Percentiles rank a stretch among this genome's conserved stretches.
These are phyloP conservation scores for Drepana falcataria DNA, from an alignment of 2,888 invertebrate species.

Conservation along the genomic window DNA sequence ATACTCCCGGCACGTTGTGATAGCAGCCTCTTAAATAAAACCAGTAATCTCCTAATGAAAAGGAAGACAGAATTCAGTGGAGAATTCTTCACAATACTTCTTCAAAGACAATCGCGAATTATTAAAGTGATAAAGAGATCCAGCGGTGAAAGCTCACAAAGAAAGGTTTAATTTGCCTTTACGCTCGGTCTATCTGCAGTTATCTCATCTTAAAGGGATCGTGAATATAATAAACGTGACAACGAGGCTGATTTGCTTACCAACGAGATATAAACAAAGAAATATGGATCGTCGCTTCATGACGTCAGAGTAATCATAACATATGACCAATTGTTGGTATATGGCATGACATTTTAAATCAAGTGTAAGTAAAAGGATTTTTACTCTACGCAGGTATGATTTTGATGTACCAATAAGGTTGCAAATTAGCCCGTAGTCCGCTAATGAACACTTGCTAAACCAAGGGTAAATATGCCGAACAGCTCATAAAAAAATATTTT, in stretches of 20 bases:
- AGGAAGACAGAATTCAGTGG: not conserved
- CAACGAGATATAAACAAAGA: constrained; percentile 12
- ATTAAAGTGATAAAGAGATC: not conserved
- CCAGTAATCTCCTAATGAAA: not conserved
- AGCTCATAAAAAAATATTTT: no score
- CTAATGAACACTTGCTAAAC: no score
- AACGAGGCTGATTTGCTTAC: constrained; percentile 15
- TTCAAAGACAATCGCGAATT: not conserved
- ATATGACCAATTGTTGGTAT: no score
- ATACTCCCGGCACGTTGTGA: not conserved
- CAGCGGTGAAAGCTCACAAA: constrained; percentile 1
- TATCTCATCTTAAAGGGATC: constrained; percentile 7
- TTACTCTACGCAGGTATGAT: no score
- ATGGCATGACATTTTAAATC: no score
- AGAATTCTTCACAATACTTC: not conserved
- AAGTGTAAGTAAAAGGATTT: no score
- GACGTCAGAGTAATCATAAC: not conserved
- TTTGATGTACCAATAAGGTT: no score
- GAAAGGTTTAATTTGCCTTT: constrained; percentile 10
- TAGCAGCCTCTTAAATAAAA: constrained; percentile 3
- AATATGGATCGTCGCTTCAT: not conserved
- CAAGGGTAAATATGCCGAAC: no score
- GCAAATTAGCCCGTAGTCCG: no score
- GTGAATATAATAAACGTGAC: constrained; percentile 9
- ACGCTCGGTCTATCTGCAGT: constrained; percentile 9